A percentile compares a stretch with the other conserved stretches of the same genome.
phyloP scores from a whole-genome alignment of 2,888 invertebrate genomes.

The Atrina japonica region DNA sequence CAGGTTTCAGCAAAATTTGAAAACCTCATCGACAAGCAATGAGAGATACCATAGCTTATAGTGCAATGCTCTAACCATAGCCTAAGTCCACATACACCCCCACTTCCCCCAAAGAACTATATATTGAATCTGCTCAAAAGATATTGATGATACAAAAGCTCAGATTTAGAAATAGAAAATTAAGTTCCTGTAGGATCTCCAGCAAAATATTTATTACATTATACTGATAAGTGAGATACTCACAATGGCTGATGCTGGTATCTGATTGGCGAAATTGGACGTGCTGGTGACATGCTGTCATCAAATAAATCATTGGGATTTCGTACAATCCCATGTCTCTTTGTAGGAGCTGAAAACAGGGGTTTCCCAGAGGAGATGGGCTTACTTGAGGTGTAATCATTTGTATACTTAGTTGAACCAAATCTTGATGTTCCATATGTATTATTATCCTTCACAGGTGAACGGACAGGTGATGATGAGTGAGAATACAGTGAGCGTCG shows the following conservation, averaged over 20 bases:
- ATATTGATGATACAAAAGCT: too few species aligned
- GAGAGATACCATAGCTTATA: too few species aligned
- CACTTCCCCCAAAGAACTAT: too few species aligned
- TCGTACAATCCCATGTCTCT: constrained; percentile 27
- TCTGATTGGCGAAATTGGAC: constrained; percentile 27
- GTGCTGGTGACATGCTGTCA: constrained; percentile 18
- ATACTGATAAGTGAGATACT: too few species aligned
- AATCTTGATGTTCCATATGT: constrained; percentile 15
- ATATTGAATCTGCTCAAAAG: too few species aligned
- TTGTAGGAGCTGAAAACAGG: constrained; percentile 29
- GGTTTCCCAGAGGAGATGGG: constrained; percentile 27
- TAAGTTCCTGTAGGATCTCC: too few species aligned
- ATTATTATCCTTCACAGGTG: neutral
- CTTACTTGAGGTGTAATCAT: constrained; percentile 4
- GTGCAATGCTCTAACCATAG: too few species aligned
- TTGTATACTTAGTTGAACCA: constrained; percentile 10
- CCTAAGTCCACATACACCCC: too few species aligned
- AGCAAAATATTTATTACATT: too few species aligned
- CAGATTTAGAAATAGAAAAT: too few species aligned
- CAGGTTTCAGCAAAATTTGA: too few species aligned
- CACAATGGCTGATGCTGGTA: constrained; percentile 44
- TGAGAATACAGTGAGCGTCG: constrained; percentile 32
- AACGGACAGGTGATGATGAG: constrained; percentile 31
- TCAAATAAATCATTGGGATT: constrained; percentile 36
- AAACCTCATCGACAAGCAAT: too few species aligned